Evolutionary conservation across 2,888 invertebrate genomes (phyloP), one percentile per base, ranked within the genome.

Genomic region (Sinelater perroti): DNA sequence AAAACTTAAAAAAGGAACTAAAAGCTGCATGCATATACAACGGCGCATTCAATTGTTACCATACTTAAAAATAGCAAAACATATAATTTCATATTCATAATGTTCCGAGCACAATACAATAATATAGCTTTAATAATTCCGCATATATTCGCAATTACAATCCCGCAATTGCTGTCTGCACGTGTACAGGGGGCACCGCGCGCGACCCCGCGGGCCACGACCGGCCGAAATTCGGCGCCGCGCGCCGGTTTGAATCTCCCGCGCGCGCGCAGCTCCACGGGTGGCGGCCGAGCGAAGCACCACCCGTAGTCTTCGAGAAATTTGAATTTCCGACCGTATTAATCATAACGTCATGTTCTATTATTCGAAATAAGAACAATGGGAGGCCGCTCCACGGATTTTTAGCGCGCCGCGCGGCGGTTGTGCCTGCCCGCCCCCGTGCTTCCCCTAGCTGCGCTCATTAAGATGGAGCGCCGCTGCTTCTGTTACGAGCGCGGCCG

Each of bases 331-430:
- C 72, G 73, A 71, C 74, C 66, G 70, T 76, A 76, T 77, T 76
- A 77, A 76, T 77, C 76, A 77, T 71, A 71, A 71, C 75, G 77
- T 75, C 76, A 74, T 74, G 72, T 74, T 71, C 75, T 75, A 77
- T 76, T 75, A 77, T 75, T 75, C 74, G 74, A 74, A 71, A 68
- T 66, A 69, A 68, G 67, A 69, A 69, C 69, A 69, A 69, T 69
- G 60, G 67, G 60, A 58, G 57, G 60, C 55, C 56, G 64, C 61
- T 58, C 65, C 56, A 56, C 52, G 55, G 20, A 54, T 54, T 59
- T 56, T 44, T 51, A n/a, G n/a, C n/a, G n/a, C n/a, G n/a, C n/a
- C n/a, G n/a, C n/a, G n/a, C n/a, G n/a, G n/a, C n/a, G n/a, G n/a
- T n/a, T n/a, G n/a, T n/a, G n/a, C n/a, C n/a, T n/a, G 7, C 30